phyloP scores from a whole-genome alignment of 2,888 invertebrate species.

The Phlogophora meticulosa region DNA sequence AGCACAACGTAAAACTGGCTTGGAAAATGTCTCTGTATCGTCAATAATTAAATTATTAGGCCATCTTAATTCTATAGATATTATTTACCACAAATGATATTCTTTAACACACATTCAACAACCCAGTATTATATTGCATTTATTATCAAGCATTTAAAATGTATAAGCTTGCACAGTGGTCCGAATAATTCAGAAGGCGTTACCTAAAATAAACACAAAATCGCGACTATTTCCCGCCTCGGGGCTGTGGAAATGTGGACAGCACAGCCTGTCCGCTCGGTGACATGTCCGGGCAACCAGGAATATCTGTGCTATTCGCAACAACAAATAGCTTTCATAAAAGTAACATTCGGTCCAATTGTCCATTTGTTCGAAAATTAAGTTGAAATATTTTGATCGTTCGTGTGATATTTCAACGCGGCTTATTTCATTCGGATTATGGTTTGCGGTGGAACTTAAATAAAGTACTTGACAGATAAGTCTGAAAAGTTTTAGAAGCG shows the following conservation, averaged over 20 bases:
- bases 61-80: neutral
- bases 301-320: constrained; percentile 74
- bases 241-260: constrained; percentile 79
- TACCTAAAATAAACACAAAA: constrained; percentile 83
- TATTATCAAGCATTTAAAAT: constrained; percentile 39
- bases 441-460: constrained; percentile 36
- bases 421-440: constrained; percentile 40
- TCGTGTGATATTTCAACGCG: constrained; percentile 38
- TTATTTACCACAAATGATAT: too few relatives aligned
- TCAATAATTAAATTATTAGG: neutral
- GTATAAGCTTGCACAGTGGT: constrained; percentile 62
- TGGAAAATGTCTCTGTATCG: too few relatives aligned
- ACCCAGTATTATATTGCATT: constrained; percentile 1
- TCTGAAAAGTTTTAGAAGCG: constrained; percentile 33
- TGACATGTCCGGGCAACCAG: constrained; percentile 78
- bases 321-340: constrained; percentile 72
- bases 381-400: constrained; percentile 56
- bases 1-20: too few relatives aligned
- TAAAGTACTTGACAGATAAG: constrained; percentile 45
- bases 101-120: neutral
- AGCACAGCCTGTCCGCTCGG: constrained; percentile 74
- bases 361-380: constrained; percentile 57
- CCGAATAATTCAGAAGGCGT: constrained; percentile 77
- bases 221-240: constrained; percentile 79
- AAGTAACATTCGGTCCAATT: constrained; percentile 61